These are phyloP conservation scores for Linepithema humile DNA, from an alignment of 1,140 invertebrate species.

Conservation along the genomic window DNA sequence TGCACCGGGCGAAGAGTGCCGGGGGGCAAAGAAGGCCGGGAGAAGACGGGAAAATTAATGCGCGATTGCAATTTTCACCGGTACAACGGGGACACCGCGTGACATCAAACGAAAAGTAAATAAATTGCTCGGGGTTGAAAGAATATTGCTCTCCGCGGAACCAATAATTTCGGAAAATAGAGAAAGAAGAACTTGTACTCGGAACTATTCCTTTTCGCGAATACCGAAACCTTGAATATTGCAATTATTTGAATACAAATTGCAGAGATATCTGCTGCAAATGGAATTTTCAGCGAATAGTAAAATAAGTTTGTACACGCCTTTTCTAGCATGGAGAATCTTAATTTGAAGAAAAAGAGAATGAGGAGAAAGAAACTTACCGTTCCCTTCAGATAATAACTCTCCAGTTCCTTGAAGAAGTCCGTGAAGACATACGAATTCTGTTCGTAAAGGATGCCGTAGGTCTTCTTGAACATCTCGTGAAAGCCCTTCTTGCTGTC, in stretches of 20 bases:
- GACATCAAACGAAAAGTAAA: slow-evolving; percentile 39
- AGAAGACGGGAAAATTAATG: slow-evolving; percentile 56
- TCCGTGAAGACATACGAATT: slow-evolving; percentile 96
- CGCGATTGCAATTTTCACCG: slow-evolving; percentile 60
- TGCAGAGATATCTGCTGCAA: not conserved
- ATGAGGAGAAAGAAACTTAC: slow-evolving; percentile 68
- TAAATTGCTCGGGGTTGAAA: not conserved
- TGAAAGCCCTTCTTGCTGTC: slow-evolving; percentile 94
- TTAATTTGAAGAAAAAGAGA: not conserved
- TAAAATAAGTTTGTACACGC: slow-evolving; percentile 11
- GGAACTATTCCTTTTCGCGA: not conserved
- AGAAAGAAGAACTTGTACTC: not conserved
- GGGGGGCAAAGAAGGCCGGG: not conserved
- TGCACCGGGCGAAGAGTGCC: not conserved
- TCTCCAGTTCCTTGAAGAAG: slow-evolving; percentile 95
- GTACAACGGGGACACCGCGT: not conserved
- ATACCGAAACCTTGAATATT: not conserved
- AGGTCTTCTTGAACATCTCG: slow-evolving; percentile 97
- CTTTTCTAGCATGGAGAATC: too few relatives aligned
- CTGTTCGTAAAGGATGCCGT: slow-evolving; percentile 97
- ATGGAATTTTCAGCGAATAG: not conserved
- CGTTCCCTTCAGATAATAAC: slow-evolving; percentile 93
- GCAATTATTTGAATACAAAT: slow-evolving; percentile 6
- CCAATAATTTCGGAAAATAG: slow-evolving; percentile 8
- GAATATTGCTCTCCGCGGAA: not conserved